Evolutionary conservation across 2,113 vertebrate genomes (phyloP), one percentile per base, ranked within the genome.

Genomic region (Hystrix cristata): DNA sequence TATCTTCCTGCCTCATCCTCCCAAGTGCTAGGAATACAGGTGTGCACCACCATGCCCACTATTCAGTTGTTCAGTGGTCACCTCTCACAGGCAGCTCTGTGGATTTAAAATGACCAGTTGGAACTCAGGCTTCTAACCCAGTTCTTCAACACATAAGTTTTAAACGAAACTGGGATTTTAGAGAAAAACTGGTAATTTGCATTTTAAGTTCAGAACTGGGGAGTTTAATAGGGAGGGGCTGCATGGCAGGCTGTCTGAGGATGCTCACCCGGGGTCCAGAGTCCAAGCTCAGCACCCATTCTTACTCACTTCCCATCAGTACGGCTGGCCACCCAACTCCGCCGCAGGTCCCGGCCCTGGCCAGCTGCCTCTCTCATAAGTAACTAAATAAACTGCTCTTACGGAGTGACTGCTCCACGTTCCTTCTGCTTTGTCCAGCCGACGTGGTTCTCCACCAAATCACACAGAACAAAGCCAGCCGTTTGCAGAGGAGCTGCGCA

Each of bases 381-480:
- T 48, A 76, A 48, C 72, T 48, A 46, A 74, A 72, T 43, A 76
- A 76, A 48, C 72, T 76, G 1, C 29, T 27, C 72, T 48, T 76
- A 29, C 72, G 27, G 29, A 72, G 48, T 3, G 23, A 76, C 46
- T 76, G n/a, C 51, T 87, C 3, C 79, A 60, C 43, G 67, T 79
- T 43, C 48, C 80, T 60, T 23, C 76, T 46, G 9, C 86, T 96
- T 87, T 29, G 51, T 82, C 62, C 11, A 78, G 57, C 25, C 51
- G 55, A 34, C 29, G 43, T 55, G 55, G 78, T 80, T 74, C 57
- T 87, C 48, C n/a, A 59, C 38, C 57, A 88, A 95, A 34, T 83
- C 43, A 87, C 84, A 59, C n/a, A 93, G 59, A 91, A 90, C 31
- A 91, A 90, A 78, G 91, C 2, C 7, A 3, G 65, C 95, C 62